Conservation (phyloP, 2,797 vertebrate species). For the Bradypodion ventrale region DNA sequence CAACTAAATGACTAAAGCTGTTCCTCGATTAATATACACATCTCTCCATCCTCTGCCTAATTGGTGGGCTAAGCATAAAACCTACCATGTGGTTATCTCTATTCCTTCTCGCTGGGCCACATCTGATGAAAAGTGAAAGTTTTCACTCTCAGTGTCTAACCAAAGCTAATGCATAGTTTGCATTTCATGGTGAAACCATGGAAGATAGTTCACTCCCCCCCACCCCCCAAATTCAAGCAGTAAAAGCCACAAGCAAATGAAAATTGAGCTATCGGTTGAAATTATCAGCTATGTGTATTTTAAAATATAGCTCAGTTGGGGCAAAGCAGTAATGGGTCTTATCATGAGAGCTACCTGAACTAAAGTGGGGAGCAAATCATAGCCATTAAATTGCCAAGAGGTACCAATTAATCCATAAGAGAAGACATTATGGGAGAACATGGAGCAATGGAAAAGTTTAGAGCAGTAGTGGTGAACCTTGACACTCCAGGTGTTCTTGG, state of each 20-base stretch:
- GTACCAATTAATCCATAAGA: too few relatives aligned
- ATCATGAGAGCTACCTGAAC: not conserved
- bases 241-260: not conserved
- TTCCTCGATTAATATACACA: slow-evolving; percentile 12
- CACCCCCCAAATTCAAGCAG: not conserved
- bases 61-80: slow-evolving; percentile 2
- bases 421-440: too few relatives aligned
- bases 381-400: not conserved
- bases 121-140: not conserved
- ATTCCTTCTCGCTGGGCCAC: not conserved
- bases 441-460: too few relatives aligned
- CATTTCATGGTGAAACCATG: not conserved
- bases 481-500: too few relatives aligned
- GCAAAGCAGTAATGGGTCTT: not conserved
- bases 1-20: not conserved
- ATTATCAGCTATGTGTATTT: not conserved
- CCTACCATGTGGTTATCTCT: not conserved
- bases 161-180: not conserved
- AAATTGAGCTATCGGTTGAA: not conserved
- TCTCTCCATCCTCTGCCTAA: not conserved
- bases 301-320: not conserved
- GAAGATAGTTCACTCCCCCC: not conserved
- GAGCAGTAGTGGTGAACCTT: too few relatives aligned
- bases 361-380: not conserved
- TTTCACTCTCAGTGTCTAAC: not conserved